Evolutionary conservation across 1,140 invertebrate genomes (phyloP).

Genomic region (Pseudomyrmex concolor): DNA sequence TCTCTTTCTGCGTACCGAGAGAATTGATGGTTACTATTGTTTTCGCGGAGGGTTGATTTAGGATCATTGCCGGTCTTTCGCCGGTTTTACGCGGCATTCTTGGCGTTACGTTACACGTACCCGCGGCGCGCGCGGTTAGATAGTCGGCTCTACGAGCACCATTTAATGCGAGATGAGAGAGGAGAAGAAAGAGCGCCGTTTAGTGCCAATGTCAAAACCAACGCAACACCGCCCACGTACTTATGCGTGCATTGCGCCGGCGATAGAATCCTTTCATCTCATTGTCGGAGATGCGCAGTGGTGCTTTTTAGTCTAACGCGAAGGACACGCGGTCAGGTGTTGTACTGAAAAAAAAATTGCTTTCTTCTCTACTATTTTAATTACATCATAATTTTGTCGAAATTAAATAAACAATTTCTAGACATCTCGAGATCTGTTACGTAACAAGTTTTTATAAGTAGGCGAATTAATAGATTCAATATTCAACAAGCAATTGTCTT

Average conservation of each 20-base stretch:
- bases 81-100: constrained; percentile 35
- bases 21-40: constrained; percentile 50
- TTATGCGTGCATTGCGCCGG: neutral
- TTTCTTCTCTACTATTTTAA: no score
- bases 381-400: no score
- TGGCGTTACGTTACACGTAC: constrained; percentile 6
- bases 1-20: neutral
- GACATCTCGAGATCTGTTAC: no score
- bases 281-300: no score
- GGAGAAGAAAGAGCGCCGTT: constrained; percentile 28
- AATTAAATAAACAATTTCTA: no score
- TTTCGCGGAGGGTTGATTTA: constrained; percentile 52
- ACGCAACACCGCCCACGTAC: constrained; percentile 65
- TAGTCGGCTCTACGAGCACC: constrained; percentile 52
- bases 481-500: no score
- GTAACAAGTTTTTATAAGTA: no score
- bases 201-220: constrained; percentile 70
- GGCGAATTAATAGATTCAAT: no score
- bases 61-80: constrained; percentile 5
- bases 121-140: constrained; percentile 23
- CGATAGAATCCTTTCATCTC: constrained; percentile 52
- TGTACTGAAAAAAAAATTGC: no score
- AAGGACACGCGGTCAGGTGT: no score
- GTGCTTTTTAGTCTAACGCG: no score
- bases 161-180: constrained; percentile 52